These are phyloP conservation scores for Melanotaenia boesemani DNA, from an alignment of 2,797 vertebrate species.

Conservation along the genomic window DNA sequence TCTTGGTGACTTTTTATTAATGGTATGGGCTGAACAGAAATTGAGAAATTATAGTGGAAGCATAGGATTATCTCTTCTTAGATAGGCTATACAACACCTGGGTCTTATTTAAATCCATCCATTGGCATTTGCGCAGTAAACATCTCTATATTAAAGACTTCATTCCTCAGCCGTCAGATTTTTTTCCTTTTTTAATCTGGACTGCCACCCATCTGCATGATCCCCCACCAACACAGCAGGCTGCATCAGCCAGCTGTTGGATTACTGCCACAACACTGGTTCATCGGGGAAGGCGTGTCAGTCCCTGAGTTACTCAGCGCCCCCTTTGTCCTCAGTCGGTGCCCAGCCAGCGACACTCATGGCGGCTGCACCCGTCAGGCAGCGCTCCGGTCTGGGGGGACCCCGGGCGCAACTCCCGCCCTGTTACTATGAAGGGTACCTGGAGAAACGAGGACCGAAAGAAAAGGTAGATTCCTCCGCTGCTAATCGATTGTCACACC, in stretches of 20 bases:
- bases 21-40: background rate
- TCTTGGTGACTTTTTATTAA: background rate
- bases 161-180: constrained; percentile 11
- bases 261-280: constrained; percentile 72
- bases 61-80: background rate
- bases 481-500: constrained; percentile 34
- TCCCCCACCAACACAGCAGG: constrained; percentile 56
- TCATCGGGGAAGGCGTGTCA: constrained; percentile 84
- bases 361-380: constrained; percentile 84
- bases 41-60: background rate
- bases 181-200: constrained; percentile 43
- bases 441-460: constrained; percentile 86
- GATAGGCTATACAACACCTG: background rate
- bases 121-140: background rate
- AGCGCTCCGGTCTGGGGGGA: constrained; percentile 77
- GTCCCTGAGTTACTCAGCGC: constrained; percentile 72
- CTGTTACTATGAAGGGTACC: constrained; percentile 88
- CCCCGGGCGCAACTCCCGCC: constrained; percentile 80
- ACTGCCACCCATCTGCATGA: constrained; percentile 40
- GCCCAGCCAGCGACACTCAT: constrained; percentile 81
- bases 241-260: constrained; percentile 74
- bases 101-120: background rate
- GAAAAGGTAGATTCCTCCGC: constrained; percentile 81
- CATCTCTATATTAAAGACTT: constrained; percentile 4
- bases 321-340: constrained; percentile 84